Base-by-base conservation (phyloP, 2,888 invertebrate genomes). In the Lithophane leautieri region DNA sequence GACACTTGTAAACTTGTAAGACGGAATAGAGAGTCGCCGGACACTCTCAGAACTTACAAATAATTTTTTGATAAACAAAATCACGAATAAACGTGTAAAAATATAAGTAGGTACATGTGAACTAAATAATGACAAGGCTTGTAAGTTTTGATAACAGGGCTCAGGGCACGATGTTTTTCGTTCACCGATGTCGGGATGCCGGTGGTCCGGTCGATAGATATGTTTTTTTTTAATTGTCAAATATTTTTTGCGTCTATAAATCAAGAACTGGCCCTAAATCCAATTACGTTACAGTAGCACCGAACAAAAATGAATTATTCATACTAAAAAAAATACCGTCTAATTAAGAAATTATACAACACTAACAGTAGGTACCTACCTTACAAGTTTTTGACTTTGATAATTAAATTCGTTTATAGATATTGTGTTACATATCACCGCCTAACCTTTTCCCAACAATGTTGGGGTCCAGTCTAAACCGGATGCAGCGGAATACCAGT, bases 381-480 rank as follows among this genome's bases (percentile, higher is more conserved):
- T 34, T 4, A 71, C 14, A 65, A n/a, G 9, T 28, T 69, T 68
- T 63, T 56, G 42, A 71, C 14, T 69, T 56, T n/a, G 11, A 56
- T 44, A 68, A 63, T 63, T 60, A 63, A 66, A 75, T 73, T 52
- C 8, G 25, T 77, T 65, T 28, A 22, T 52, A 72, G 58, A 67
- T 65, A 44, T 68, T 16, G 16, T 25, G 40, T 68, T 65, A 44
- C 63, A 4, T 42, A 9, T 1, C 16, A 6, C n/a, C 34, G 34
- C 34, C 34, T 34, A 34, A 4, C 34, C 34, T 34, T 34, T 34
- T 34, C 34, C 34, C 34, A 34, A 4, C 4, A 0, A 34, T 34
- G 34, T 34, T 34, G 2, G 34, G 34, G 34, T 34, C 34, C 4
- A 34, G 34, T 34, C 34, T 34, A 34, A 34, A 34, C 34, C 34